A percentile compares a stretch with the other conserved stretches of the same genome.
Evolutionary conservation across 2,113 vertebrate genomes (phyloP).

Genomic region (Barnardius zonarius): DNA sequence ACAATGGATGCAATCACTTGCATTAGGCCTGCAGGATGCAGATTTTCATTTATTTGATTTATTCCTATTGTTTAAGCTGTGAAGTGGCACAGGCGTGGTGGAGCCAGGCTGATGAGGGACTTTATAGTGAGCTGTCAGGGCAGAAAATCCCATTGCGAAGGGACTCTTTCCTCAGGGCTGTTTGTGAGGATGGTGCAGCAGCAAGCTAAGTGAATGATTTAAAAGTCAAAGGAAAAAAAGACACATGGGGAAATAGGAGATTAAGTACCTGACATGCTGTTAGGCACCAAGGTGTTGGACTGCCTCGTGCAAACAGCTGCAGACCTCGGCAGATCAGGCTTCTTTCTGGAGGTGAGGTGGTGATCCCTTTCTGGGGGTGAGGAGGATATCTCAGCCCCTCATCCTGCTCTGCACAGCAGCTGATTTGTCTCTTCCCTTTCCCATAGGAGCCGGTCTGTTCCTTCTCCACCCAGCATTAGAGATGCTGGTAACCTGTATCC

Average conservation of each 20-base stretch:
- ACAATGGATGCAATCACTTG: conserved; percentile 30
- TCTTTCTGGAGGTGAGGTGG: neutral
- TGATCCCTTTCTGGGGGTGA: neutral
- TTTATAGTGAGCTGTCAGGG: conserved; percentile 14
- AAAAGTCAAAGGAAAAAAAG: neutral
- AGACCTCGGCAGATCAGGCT: neutral
- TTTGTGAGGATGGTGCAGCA: neutral
- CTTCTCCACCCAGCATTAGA: neutral
- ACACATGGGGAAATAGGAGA: neutral
- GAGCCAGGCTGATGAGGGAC: conserved; percentile 26
- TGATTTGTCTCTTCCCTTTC: neutral
- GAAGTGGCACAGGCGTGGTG: neutral
- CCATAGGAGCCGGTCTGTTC: accelerated
- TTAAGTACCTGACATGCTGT: neutral
- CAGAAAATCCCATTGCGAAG: neutral
- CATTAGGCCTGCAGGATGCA: conserved; percentile 56
- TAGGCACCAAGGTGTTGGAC: neutral
- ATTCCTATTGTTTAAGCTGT: conserved; percentile 54
- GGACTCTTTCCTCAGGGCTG: neutral
- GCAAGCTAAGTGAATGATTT: neutral
- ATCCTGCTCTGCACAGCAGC: neutral
- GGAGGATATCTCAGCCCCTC: neutral
- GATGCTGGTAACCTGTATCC: neutral
- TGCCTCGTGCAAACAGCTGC: neutral
- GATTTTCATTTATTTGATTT: conserved; percentile 65